These are phyloP conservation scores for Drosophila setifemur DNA, from an alignment of 1,140 invertebrate genomes.

Conservation along the genomic window DNA sequence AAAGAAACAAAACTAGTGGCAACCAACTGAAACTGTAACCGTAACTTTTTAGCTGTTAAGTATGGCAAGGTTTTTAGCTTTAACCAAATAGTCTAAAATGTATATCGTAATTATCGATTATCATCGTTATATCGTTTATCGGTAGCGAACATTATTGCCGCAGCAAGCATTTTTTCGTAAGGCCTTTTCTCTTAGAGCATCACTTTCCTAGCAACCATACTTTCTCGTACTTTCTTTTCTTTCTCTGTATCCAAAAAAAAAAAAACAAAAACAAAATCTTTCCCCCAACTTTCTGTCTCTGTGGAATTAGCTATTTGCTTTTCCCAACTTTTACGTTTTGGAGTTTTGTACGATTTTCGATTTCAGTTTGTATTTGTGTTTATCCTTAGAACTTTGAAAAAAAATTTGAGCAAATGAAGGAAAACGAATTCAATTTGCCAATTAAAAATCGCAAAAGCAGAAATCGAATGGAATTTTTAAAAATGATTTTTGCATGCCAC, in stretches of 20 bases:
- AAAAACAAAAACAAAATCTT: too few species aligned
- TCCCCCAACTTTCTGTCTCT: slow-evolving; percentile 3
- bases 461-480: slow-evolving; percentile 28
- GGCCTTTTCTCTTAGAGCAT: slow-evolving; percentile 61
- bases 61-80: slow-evolving; percentile 67
- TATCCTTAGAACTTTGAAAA: slow-evolving; percentile 4
- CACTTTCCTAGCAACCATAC: slow-evolving; percentile 43
- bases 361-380: slow-evolving; percentile 37
- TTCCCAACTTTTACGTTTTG: slow-evolving; percentile 18
- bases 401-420: too few species aligned
- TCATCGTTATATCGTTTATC: slow-evolving; percentile 48
- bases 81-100: slow-evolving; percentile 47
- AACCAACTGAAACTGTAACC: slow-evolving; percentile 55
- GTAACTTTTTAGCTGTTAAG: slow-evolving; percentile 73
- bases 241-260: slow-evolving; percentile 13
- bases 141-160: slow-evolving; percentile 54
- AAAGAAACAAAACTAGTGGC: slow-evolving; percentile 40
- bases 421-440: slow-evolving; percentile 28
- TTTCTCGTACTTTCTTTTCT: slow-evolving; percentile 20
- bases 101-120: slow-evolving; percentile 48
- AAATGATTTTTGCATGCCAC: slow-evolving; percentile 41
- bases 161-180: slow-evolving; percentile 63
- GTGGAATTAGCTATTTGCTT: neutral
- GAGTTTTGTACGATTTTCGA: slow-evolving; percentile 62
- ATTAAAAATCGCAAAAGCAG: slow-evolving; percentile 13